phyloP scores from a whole-genome alignment of 37 sponge, comb jelly and placozoan species.

The Ephydatia muelleri region DNA sequence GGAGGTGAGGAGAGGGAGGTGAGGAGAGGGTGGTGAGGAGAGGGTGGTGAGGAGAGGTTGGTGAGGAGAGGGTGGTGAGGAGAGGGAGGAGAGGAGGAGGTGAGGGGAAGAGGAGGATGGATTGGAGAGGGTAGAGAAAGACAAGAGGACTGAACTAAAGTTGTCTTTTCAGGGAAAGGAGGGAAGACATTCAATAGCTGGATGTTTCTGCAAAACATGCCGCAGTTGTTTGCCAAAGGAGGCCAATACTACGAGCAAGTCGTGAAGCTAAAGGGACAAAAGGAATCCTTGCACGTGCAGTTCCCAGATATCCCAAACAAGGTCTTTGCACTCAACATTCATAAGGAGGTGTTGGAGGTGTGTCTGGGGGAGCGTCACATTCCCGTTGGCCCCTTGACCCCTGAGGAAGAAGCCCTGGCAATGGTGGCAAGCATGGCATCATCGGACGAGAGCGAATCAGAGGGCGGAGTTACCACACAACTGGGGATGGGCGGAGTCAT shows the following conservation, averaged over 20 bases:
- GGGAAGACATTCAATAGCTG: slow-evolving; percentile 35
- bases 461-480: background rate
- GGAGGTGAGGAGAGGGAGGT: no score
- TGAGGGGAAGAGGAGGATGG: background rate
- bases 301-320: slow-evolving; percentile 61
- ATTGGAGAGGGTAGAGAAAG: background rate
- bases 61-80: no score
- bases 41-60: no score
- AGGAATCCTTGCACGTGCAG: slow-evolving; percentile 54
- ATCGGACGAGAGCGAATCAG: background rate
- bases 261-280: slow-evolving; percentile 22
- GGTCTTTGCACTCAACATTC: slow-evolving; percentile 50
- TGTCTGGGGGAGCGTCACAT: slow-evolving; percentile 73
- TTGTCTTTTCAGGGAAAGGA: background rate
- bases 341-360: slow-evolving; percentile 56
- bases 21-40: no score
- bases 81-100: no score
- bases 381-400: slow-evolving; percentile 52
- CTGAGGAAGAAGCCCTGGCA: slow-evolving; percentile 41
- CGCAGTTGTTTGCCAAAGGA: slow-evolving; percentile 58
- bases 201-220: slow-evolving; percentile 45
- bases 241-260: slow-evolving; percentile 75
- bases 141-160: slow-evolving; percentile 10
- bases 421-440: background rate
- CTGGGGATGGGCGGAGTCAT: slow-evolving; percentile 10